phyloP scores from a whole-genome alignment of 2,113 vertebrate species.

The Electrona antarctica region DNA sequence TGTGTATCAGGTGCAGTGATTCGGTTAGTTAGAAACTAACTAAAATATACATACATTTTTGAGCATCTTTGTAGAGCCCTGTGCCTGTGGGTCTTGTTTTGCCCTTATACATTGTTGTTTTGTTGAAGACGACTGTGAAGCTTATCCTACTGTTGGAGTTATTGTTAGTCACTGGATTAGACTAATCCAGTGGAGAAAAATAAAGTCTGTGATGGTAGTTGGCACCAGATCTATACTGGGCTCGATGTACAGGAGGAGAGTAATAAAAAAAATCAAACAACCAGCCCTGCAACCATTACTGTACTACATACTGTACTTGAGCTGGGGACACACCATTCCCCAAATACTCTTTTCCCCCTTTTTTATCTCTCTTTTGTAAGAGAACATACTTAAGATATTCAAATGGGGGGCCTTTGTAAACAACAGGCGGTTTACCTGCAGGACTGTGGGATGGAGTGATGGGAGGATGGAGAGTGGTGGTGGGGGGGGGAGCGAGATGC shows the following conservation, averaged over 20 bases:
- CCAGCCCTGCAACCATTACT: background rate
- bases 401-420: slow-evolving; percentile 50
- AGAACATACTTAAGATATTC: slow-evolving; percentile 44
- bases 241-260: background rate
- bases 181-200: no score
- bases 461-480: slow-evolving; percentile 42
- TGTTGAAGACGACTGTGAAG: no score
- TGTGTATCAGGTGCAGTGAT: no score
- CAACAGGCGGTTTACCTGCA: slow-evolving; percentile 61
- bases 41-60: no score
- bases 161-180: no score
- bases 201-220: no score
- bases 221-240: background rate
- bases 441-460: slow-evolving; percentile 55
- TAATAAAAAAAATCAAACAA: background rate
- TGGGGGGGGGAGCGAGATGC: slow-evolving; percentile 61
- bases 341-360: background rate
- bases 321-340: slow-evolving; percentile 2
- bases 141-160: no score
- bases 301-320: background rate
- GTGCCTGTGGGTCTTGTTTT: no score
- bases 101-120: no score
- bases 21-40: no score
- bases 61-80: no score
- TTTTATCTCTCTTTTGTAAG: slow-evolving; percentile 40